phyloP scores from a whole-genome alignment of 2,888 invertebrate genomes.

The Drosophila cognata region DNA sequence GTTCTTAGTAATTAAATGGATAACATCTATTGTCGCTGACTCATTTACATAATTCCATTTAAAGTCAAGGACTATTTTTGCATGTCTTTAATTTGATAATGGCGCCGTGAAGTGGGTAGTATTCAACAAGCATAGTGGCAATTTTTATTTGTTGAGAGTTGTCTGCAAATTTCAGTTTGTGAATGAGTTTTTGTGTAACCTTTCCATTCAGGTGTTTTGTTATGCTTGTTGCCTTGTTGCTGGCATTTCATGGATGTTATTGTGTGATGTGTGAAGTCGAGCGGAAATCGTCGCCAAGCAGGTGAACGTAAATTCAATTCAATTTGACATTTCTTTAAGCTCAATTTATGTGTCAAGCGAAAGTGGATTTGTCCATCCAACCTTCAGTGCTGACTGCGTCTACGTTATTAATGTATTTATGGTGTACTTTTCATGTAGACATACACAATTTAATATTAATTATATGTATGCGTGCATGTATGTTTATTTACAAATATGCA shows the following conservation, averaged over 20 bases:
- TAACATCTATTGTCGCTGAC: neutral
- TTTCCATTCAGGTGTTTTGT: neutral
- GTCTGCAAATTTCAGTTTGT: too few relatives aligned
- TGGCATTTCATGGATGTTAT: conserved; percentile 22
- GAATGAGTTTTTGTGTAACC: neutral
- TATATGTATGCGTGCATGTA: neutral
- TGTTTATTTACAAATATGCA: neutral
- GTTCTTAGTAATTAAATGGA: neutral
- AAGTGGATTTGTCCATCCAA: conserved; percentile 60
- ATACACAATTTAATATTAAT: neutral
- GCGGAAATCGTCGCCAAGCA: conserved; percentile 44
- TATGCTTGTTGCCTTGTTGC: neutral
- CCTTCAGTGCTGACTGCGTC: conserved; percentile 32
- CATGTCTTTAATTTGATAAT: neutral
- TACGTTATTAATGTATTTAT: conserved; percentile 72
- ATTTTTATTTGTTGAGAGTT: neutral
- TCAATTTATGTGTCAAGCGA: conserved; percentile 67
- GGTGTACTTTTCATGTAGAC: conserved; percentile 13
- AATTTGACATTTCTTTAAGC: conserved; percentile 70
- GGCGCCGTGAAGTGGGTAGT: neutral
- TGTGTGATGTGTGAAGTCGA: conserved; percentile 55
- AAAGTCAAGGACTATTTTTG: neutral
- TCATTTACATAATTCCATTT: neutral
- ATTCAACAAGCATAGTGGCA: neutral
- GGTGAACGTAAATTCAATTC: conserved; percentile 63